Evolutionary conservation across 2,113 vertebrate genomes (phyloP), one percentile per base, ranked within the genome.

Genomic region (Melanerpes formicivorus): DNA sequence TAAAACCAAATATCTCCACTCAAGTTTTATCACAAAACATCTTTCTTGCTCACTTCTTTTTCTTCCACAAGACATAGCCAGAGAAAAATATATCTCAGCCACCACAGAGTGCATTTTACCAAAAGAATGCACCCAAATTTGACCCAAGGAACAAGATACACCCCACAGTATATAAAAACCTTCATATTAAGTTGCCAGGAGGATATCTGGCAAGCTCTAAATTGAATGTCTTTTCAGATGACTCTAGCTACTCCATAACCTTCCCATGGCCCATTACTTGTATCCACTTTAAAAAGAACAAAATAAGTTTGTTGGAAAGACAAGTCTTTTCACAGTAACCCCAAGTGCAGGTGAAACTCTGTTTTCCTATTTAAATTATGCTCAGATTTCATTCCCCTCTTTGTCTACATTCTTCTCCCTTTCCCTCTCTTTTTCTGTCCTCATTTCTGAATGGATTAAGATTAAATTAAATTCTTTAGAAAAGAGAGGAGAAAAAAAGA

Each of bases 131-230:
- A 56, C 60, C 52, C 72, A 88, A 60, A 78, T 91, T 80, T 94
- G 94, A 95, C 82, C 76, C 69, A 58, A 65, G 82, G 65, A 95
- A 93, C 88, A 91, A 88, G 82, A 95, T 93, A 86, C n/a, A 90
- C 69, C 52, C 60, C 22, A 14, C 56, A 88, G 42, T 74, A 91
- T 26, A 85, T 80, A 91, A 88, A 95, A 79, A 27, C 26, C 72
- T 90, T 90, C 66, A 64, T 85, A 85, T 44, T 80, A 59, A 85
- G 54, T 86, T 94, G 76, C 88, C 88, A 93, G 88, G 93, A 95
- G 80, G 52, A 65, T 93, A 95, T 91, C 92, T 93, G 73, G 76
- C 76, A 91, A 83, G 70, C 66, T 90, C 88, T 50, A 93, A 91
- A 95, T 93, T 90, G 84, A 88, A 90, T 4, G n/a, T 54, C 82